Evolutionary conservation across 2,888 invertebrate species (phyloP).

Genomic region (Crossocerus cetratus): DNA sequence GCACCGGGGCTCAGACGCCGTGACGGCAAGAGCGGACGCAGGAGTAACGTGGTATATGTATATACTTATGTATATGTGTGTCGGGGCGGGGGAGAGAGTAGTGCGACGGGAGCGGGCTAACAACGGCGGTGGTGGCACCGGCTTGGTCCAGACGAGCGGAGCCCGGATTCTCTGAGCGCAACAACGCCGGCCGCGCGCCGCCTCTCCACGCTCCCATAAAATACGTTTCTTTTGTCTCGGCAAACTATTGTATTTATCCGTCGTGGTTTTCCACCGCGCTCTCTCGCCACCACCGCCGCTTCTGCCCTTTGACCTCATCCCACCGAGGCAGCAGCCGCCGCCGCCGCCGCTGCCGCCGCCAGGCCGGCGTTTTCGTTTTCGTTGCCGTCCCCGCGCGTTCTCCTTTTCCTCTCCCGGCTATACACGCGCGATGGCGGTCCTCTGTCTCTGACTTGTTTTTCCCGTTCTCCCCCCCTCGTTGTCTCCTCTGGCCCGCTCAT

Average conservation of each 20-base stretch:
- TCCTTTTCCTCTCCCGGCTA: background rate
- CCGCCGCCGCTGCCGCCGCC: background rate
- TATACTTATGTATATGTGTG: constrained; percentile 3
- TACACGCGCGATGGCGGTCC: background rate
- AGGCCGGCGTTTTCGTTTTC: background rate
- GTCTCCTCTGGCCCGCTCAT: background rate
- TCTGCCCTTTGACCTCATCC: constrained; percentile 12
- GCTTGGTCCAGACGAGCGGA: constrained; percentile 17
- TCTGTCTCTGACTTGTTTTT: background rate
- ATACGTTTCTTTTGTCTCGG: constrained; percentile 48
- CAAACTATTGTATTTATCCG: constrained; percentile 53
- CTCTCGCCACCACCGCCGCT: constrained; percentile 2
- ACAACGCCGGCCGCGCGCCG: background rate
- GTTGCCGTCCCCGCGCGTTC: background rate
- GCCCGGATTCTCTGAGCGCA: background rate
- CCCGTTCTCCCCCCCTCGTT: background rate
- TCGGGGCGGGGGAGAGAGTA: constrained; percentile 5
- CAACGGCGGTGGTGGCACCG: constrained; percentile 6
- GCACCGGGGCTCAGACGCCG: constrained; percentile 35
- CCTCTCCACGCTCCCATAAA: constrained; percentile 26
- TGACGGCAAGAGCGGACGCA: constrained; percentile 31
- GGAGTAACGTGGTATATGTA: background rate
- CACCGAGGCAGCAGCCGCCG: background rate
- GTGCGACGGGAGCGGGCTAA: background rate
- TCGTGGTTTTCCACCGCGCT: constrained; percentile 29